phyloP scores from a whole-genome alignment of 2,797 vertebrate species.

The Propithecus perrieri region DNA sequence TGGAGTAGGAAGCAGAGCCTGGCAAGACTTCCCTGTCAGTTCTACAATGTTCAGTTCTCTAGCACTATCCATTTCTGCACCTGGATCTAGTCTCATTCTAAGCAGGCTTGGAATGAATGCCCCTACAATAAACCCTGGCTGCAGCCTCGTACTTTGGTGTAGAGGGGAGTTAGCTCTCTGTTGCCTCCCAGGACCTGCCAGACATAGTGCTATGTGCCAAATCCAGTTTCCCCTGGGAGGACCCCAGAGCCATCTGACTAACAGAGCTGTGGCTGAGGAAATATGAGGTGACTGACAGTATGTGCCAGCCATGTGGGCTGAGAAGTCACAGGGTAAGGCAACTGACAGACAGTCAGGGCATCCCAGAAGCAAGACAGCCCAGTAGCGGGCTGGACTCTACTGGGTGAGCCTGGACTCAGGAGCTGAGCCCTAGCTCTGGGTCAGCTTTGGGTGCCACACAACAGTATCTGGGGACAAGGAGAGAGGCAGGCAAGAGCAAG shows the following conservation, averaged over 20 bases:
- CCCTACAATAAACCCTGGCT: neutral
- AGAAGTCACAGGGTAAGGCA: neutral
- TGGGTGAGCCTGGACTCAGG: neutral
- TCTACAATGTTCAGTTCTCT: neutral
- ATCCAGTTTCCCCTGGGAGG: neutral
- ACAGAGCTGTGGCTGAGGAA: neutral
- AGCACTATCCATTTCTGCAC: neutral
- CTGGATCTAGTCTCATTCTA: neutral
- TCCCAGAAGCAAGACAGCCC: neutral
- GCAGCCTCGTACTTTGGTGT: neutral
- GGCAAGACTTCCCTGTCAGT: neutral
- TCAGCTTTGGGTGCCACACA: neutral
- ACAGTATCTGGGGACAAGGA: neutral
- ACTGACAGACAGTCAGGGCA: neutral
- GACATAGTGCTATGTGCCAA: neutral
- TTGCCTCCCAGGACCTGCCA: neutral
- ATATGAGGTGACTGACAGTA: neutral
- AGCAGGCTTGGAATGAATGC: neutral
- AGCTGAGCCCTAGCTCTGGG: neutral
- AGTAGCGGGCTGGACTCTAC: neutral
- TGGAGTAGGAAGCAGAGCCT: neutral
- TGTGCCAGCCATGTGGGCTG: neutral
- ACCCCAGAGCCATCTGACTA: neutral
- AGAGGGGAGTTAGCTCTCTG: neutral
- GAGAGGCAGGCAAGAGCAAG: neutral